Conservation (phyloP, 2,888 invertebrate species). For the Myathropa florea region DNA sequence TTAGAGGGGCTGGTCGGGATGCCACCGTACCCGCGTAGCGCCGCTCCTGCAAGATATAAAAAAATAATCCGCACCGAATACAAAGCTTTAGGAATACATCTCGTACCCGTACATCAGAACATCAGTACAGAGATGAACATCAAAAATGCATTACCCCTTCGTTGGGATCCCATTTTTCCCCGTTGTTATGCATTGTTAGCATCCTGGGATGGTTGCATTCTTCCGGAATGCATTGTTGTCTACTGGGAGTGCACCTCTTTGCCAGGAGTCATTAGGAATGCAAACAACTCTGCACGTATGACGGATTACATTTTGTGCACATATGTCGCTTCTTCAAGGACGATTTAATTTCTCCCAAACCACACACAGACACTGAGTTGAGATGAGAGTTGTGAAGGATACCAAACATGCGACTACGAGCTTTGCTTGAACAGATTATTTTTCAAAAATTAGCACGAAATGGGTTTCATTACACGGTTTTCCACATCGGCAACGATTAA, state of each 20-base stretch:
- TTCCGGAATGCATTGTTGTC: conserved; percentile 66
- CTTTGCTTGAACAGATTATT: conserved; percentile 32
- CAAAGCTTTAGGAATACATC: conserved; percentile 40
- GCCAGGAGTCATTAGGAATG: conserved; percentile 58
- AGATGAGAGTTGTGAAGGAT: background rate
- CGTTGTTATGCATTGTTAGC: conserved; percentile 67
- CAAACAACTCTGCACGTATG: conserved; percentile 54
- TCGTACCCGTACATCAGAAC: background rate
- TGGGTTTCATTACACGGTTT: conserved; percentile 52
- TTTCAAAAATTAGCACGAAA: conserved; percentile 58
- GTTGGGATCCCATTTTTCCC: conserved; percentile 46
- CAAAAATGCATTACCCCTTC: conserved; percentile 67
- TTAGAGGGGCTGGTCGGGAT: conserved; percentile 7
- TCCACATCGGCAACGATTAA: conserved; percentile 62
- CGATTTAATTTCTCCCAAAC: conserved; percentile 33
- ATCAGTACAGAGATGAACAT: conserved; percentile 59
- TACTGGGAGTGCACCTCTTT: conserved; percentile 51
- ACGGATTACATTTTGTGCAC: conserved; percentile 55
- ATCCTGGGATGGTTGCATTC: conserved; percentile 54
- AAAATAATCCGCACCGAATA: conserved; percentile 55
- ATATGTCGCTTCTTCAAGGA: conserved; percentile 49
- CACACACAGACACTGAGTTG: background rate
- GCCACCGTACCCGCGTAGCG: background rate
- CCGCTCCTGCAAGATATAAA: background rate
- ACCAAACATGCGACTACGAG: background rate